Base-by-base conservation (phyloP, 1,140 invertebrate genomes). In the Scylla paramamosain region DNA sequence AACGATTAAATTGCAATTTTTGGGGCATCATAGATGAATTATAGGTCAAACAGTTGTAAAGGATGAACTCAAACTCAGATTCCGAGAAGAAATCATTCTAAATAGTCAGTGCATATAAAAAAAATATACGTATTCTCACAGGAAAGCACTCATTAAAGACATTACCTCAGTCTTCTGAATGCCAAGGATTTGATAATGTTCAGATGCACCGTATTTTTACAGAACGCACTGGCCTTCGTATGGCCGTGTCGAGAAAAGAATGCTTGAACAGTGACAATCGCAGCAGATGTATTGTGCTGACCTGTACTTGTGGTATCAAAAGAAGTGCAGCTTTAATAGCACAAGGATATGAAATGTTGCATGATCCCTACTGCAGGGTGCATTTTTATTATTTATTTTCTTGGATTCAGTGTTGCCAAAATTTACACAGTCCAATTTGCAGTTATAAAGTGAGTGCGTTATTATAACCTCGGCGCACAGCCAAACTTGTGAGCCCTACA, bases 211-310 rank as follows among this genome's bases (percentile, higher is more conserved):
- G 46, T 28, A 92, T 92, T 1, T 28, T 67, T 77, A 25, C 25
- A 92, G 52, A 29, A 92, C 91, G 59, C 91, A 7, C 10, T 92
- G 91, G 91, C 91, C 67, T 82, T 82, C 77, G 3, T 82, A 8
- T 82, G 77, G 20, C 1, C 20, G 20, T 25, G 8, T 82, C 28
- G 31, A 77, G 25, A 59, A 31, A 92, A n/a, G 16, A 77, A 31
- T 92, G 28, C 1, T 92, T 10, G 59, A 31, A 82, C n/a, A 77
- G 46, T 45, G 8, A 28, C 20, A 28, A 46, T 25, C 25, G 39
- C 16, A 25, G 39, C 46, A 45, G 89, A 91, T 46, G 46, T 29
- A 14, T 92, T 39, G 39, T 77, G 46, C 91, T n/a, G 48, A 92
- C 32, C 91, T 92, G 48, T 32, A 92, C 48, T 67, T 92, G 14